Percentiles rank a stretch among this genome's conserved stretches.
These are phyloP conservation scores for Parnassius glacialis DNA, from an alignment of 2,888 invertebrate species.

Conservation along the genomic window DNA sequence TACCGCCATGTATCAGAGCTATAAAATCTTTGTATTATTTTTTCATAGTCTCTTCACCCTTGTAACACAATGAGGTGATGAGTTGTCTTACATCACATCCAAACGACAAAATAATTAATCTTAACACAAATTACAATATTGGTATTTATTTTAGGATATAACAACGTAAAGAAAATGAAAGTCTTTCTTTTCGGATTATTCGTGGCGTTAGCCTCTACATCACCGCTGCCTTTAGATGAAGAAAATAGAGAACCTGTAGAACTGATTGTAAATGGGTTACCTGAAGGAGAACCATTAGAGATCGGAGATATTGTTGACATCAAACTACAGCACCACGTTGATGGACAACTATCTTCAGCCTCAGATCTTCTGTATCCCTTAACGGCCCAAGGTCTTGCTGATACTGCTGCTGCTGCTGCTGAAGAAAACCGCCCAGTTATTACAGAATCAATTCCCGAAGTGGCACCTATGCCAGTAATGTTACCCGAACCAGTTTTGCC, in stretches of 20 bases:
- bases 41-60: no score
- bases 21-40: no score
- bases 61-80: no score
- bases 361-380: constrained; percentile 51
- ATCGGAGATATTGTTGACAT: constrained; percentile 43
- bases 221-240: constrained; percentile 45
- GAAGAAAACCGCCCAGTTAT: constrained; percentile 23
- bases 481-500: constrained; percentile 19
- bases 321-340: constrained; percentile 39
- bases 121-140: no score
- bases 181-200: constrained; percentile 52
- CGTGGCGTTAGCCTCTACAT: constrained; percentile 50
- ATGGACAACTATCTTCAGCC: constrained; percentile 43
- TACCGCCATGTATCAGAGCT: no score
- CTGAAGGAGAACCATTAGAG: constrained; percentile 54
- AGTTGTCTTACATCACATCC: no score
- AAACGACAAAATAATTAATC: no score
- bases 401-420: constrained; percentile 39
- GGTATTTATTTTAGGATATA: constrained; percentile 7
- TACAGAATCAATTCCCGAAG: constrained; percentile 21
- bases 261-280: constrained; percentile 55
- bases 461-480: constrained; percentile 15
- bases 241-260: constrained; percentile 46
- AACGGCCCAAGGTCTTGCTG: constrained; percentile 53
- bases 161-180: constrained; percentile 49